Evolutionary conservation across 1,140 invertebrate species (phyloP).

Genomic region (Cyrtorhinus lividipennis): DNA sequence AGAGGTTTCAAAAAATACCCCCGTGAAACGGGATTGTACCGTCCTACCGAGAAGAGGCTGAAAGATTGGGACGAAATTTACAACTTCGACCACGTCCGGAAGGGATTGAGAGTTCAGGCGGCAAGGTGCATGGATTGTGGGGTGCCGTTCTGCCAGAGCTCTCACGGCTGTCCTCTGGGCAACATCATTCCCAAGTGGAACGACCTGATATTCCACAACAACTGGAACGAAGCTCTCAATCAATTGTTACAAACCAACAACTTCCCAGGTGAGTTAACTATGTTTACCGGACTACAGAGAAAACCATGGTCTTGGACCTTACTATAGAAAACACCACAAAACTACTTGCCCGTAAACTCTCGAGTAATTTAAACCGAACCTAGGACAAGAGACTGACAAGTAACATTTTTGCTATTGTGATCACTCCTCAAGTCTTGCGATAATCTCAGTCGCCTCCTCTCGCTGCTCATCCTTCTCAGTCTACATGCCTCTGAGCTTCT

Average conservation of each 20-base stretch:
- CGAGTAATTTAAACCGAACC: too few species aligned
- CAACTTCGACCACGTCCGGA: slow-evolving; percentile 68
- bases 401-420: too few species aligned
- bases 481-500: too few species aligned
- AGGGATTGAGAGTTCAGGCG: slow-evolving; percentile 78
- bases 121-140: slow-evolving; percentile 99
- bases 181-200: slow-evolving; percentile 99
- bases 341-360: too few species aligned
- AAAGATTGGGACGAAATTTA: slow-evolving; percentile 98
- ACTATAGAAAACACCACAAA: too few species aligned
- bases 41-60: slow-evolving; percentile 62
- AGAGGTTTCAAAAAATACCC: slow-evolving; percentile 94
- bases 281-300: too few species aligned
- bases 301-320: too few species aligned
- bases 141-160: slow-evolving; percentile 96
- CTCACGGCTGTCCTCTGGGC: slow-evolving; percentile 90
- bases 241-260: slow-evolving; percentile 97
- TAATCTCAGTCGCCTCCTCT: too few species aligned
- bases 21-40: slow-evolving; percentile 70
- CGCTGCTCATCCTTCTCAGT: too few species aligned
- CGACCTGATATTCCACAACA: slow-evolving; percentile 82
- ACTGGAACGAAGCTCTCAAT: slow-evolving; percentile 93
- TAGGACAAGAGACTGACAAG: too few species aligned
- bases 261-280: slow-evolving; percentile 65
- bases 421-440: too few species aligned